Base-by-base conservation (phyloP, 23 tunicate species). In the Aplidium turbinatum region DNA sequence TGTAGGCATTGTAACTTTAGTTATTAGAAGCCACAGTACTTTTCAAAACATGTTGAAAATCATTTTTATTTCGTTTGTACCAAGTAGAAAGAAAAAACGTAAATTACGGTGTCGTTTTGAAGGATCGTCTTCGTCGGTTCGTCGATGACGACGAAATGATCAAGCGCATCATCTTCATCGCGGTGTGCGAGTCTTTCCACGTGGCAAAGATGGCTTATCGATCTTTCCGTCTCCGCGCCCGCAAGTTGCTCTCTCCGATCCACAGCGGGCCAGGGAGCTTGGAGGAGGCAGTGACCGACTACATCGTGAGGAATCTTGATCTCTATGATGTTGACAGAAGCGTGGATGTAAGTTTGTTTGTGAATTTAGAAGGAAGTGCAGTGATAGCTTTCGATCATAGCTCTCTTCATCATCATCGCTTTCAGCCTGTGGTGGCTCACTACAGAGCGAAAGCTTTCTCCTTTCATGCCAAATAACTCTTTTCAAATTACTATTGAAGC, bases 131-230 rank as follows among this genome's bases (percentile, higher is more conserved):
- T 11, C 82, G 99, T 25, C 78, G 99, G 3, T 94, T 78, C 42
- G 95, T 94, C 25, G 84, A 82, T 57, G 90, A 87, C 33, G 99
- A 94, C 62, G 99, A 94, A 58, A 87, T 87, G 95, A 78, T 86
- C 63, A 87, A 87, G 75, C 81, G 99, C 63, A 87, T 94, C 57
- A 78, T 94, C 54, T 94, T 86, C 78, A 87, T 87, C 63, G 95
- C 99, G 6, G 80, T 77, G 19, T 72, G 82, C 70, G 97, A 91
- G 57, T 74, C 97, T 5, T 91, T 91, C 83, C 91, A 91, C 56
- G 91, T 79, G 20, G 97, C 97, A 19, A 91, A 91, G 86, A 84
- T 85, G 86, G 91, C 97, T 3, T 91, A 58, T 75, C 66, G 99
- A 50, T 70, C 95, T 16, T 94, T 94, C 90, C 71, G 94, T 16